A percentile compares a stretch with the other conserved stretches of the same genome.
phyloP scores from a whole-genome alignment of 2,888 invertebrate species.

The Prosapia bicincta region DNA sequence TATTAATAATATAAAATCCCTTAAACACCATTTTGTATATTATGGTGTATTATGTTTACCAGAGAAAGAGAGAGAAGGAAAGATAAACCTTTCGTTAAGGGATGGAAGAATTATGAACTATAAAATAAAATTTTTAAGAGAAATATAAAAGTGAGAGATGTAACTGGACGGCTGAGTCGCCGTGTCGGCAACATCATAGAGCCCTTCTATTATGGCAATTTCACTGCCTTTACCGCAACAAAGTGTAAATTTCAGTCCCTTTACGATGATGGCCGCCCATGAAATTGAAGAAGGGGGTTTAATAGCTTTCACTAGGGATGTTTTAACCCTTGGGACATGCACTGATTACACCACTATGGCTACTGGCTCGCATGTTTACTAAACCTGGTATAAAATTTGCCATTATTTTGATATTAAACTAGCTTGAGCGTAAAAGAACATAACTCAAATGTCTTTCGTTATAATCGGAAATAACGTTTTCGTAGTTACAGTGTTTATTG shows the following conservation, averaged over 20 bases:
- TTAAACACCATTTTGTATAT: too few species aligned
- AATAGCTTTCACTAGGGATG: background rate
- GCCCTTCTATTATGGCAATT: background rate
- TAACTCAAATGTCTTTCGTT: too few species aligned
- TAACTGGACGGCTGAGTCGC: too few species aligned
- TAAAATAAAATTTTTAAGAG: background rate
- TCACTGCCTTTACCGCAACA: background rate
- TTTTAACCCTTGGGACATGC: background rate
- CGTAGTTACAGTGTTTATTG: too few species aligned
- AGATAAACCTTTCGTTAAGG: too few species aligned
- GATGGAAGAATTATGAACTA: background rate
- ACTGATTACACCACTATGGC: background rate
- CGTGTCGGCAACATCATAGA: background rate
- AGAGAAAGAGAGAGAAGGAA: too few species aligned
- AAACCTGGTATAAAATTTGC: background rate
- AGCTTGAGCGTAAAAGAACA: too few species aligned
- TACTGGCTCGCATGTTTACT: background rate
- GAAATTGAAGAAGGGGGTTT: slow-evolving; percentile 2
- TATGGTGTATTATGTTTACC: too few species aligned
- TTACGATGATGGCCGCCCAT: background rate
- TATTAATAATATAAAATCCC: too few species aligned
- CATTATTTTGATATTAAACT: too few species aligned
- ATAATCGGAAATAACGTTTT: too few species aligned
- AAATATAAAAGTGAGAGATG: background rate
- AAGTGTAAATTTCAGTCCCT: slow-evolving; percentile 2